Conservation (phyloP, 1,140 invertebrate genomes). For the Drosophila malerkotliana region DNA sequence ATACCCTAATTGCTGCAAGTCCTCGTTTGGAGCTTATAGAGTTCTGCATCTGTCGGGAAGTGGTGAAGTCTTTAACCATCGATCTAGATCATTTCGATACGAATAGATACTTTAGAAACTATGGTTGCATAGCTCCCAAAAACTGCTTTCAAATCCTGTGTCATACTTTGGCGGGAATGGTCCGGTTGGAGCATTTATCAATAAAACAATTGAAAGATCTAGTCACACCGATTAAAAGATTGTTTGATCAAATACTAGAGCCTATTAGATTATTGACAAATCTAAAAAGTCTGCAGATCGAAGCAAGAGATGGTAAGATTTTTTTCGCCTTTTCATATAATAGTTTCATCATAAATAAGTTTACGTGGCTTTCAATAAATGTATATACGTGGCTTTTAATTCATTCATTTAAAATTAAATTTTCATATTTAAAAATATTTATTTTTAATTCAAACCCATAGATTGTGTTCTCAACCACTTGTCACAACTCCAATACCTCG, state of each 20-base stretch:
- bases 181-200: conserved; percentile 17
- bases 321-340: neutral
- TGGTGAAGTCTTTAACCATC: conserved; percentile 37
- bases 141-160: conserved; percentile 38
- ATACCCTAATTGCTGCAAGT: conserved; percentile 15
- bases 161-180: conserved; percentile 36
- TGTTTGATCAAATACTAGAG: conserved; percentile 43
- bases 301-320: conserved; percentile 37
- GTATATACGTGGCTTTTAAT: neutral
- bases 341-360: too few relatives aligned
- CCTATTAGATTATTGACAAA: conserved; percentile 16
- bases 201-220: conserved; percentile 22
- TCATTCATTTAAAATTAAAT: neutral
- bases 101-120: neutral
- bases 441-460: conserved; percentile 1
- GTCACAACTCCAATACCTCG: conserved; percentile 15
- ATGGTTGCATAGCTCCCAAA: conserved; percentile 18
- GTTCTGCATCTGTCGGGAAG: conserved; percentile 49
- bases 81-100: conserved; percentile 48
- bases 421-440: too few relatives aligned
- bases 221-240: conserved; percentile 9
- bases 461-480: conserved; percentile 38
- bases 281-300: conserved; percentile 34
- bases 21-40: conserved; percentile 22
- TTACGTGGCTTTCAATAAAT: neutral